These are phyloP conservation scores for Corythaeola cristata DNA, from an alignment of 2,113 vertebrate species.

Conservation along the genomic window DNA sequence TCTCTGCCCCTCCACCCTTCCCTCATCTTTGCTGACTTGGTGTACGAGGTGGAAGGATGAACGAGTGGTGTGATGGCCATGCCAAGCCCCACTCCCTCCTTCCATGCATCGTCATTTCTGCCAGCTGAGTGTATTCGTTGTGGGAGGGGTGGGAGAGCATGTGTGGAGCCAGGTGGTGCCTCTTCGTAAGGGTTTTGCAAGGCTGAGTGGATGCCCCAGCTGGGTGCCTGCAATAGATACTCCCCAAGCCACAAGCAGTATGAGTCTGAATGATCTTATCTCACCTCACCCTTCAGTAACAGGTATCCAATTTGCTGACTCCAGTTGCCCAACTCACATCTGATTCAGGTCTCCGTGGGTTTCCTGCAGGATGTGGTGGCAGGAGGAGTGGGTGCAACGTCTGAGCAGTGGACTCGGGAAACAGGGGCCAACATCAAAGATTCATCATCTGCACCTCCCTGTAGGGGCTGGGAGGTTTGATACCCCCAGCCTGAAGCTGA, in stretches of 20 bases:
- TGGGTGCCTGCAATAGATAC: not conserved
- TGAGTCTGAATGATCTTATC: conserved; percentile 60
- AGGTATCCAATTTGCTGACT: conserved; percentile 15
- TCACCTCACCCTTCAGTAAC: not conserved
- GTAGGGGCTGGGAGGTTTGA: not conserved
- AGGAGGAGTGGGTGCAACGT: not conserved
- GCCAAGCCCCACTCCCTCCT: not conserved
- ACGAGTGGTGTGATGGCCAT: accelerated
- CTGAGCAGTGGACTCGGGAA: not conserved
- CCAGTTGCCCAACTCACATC: not conserved
- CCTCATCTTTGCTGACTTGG: accelerated
- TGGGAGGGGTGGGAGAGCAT: conserved; percentile 11
- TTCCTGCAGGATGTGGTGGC: conserved; percentile 19
- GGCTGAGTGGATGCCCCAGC: not conserved
- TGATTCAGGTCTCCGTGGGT: conserved; percentile 16
- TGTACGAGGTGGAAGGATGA: not conserved
- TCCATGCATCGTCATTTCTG: not conserved
- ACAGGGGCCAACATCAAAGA: not conserved
- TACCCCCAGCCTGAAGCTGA: not conserved
- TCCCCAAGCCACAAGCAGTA: not conserved
- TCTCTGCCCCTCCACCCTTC: not conserved
- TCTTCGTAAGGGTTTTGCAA: not conserved
- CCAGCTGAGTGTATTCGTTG: not conserved
- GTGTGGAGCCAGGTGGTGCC: not conserved
- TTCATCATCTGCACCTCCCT: not conserved